Conservation (phyloP, 2,113 vertebrate genomes). For the Cichladusa arquata region DNA sequence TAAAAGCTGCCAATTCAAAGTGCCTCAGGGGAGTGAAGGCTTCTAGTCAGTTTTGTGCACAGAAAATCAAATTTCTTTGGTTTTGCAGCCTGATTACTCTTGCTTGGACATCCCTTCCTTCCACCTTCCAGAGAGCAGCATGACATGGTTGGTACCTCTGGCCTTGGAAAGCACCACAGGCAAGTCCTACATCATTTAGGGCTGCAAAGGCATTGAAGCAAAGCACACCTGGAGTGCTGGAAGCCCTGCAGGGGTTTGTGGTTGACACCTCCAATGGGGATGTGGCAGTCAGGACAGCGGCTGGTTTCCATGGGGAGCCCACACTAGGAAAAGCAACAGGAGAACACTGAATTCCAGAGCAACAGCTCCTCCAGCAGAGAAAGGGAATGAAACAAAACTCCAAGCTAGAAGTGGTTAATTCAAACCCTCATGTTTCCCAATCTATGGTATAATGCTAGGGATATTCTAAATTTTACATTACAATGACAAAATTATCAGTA, state of each 20-base stretch:
- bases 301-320: constrained; percentile 77
- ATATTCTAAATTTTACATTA: not conserved
- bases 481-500: not conserved
- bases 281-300: constrained; percentile 77
- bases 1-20: not conserved
- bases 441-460: not conserved
- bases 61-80: not conserved
- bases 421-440: not conserved
- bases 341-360: not conserved
- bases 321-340: constrained; percentile 74
- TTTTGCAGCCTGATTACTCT: not conserved
- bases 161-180: not conserved
- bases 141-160: not conserved
- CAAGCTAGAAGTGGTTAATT: not conserved
- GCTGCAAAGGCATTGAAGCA: not conserved
- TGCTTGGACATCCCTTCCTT: not conserved
- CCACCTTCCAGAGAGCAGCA: not conserved
- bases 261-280: constrained; percentile 59
- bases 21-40: not conserved
- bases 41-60: not conserved
- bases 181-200: not conserved
- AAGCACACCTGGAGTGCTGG: not conserved
- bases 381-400: not conserved
- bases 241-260: constrained; percentile 66
- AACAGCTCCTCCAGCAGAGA: not conserved